phyloP scores from a whole-genome alignment of 2,113 vertebrate genomes.

The Aspiorhynchus laticeps region DNA sequence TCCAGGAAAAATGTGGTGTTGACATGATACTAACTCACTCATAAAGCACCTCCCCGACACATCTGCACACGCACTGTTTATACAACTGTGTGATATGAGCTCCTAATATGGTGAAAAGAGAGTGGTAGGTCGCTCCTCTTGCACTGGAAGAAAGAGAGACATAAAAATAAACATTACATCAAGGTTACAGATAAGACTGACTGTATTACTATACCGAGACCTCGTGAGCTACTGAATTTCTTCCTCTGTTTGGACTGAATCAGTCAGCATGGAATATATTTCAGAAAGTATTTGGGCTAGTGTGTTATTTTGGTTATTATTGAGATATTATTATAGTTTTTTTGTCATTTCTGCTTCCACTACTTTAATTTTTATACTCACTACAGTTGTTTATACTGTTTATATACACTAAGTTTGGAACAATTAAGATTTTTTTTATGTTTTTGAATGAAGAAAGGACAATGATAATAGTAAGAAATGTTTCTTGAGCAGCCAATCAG shows the following conservation, averaged over 20 bases:
- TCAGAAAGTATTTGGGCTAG: background rate
- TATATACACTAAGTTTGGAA: too few relatives aligned
- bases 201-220: background rate
- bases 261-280: background rate
- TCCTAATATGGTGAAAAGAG: constrained; percentile 48
- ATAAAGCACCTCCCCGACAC: background rate
- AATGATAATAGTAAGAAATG: too few relatives aligned
- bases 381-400: too few relatives aligned
- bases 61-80: constrained; percentile 31
- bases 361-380: too few relatives aligned
- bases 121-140: constrained; percentile 14
- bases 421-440: too few relatives aligned
- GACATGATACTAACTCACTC: constrained; percentile 29
- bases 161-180: constrained; percentile 47
- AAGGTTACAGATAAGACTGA: constrained; percentile 16
- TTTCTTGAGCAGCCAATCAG: background rate
- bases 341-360: too few relatives aligned
- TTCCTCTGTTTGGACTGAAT: background rate
- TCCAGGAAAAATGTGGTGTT: constrained; percentile 23
- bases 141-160: background rate
- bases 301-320: background rate
- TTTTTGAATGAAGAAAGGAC: too few relatives aligned
- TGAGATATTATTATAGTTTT: background rate
- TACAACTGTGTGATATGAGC: constrained; percentile 28
- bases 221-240: constrained; percentile 17